Evolutionary conservation across 2,888 invertebrate genomes (phyloP), one percentile per base, ranked within the genome.

Genomic region (Bedellia somnulentella): DNA sequence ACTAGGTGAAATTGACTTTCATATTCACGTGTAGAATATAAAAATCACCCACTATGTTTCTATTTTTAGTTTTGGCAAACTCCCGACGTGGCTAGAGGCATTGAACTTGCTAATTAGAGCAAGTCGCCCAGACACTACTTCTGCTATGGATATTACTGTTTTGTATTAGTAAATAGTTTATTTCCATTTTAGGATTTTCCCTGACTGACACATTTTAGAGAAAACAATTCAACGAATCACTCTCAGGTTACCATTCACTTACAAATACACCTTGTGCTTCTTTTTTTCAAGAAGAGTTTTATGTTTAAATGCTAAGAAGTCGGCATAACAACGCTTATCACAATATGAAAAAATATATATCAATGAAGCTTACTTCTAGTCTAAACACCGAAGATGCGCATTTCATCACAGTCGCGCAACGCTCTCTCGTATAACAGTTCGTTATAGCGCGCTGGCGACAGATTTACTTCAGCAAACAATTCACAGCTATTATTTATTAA

Each of bases 311-410:
- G 71, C 71, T 70, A 66, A 57, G 57, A 64, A 59, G 59, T 59
- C 64, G 66, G 70, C 71, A 70, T 68, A 68, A 67, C 66, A 71
- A 68, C 61, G 61, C 71, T 73, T 71, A 75, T 75, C 73, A 71
- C 73, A 71, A 66, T 70, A 68, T 68, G 71, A 70, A 75, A 73
- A 75, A 73, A 73, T 67, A 75, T 71, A 67, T 70, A 64, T 67
- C 60, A 66, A 68, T 15, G 67, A 66, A 73, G 73, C 70, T 70
- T 71, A 73, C 57, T 53, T 57, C 70, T 73, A 75, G 66, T 68
- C 66, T 6, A 18, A 18, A 18, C n/a, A 62, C 55, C 57, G 59
- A 70, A 60, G 64, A 64, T 63, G 67, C 66, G 60, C 55, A 61
- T 62, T 55, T 60, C 53, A 59, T 63, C 63, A 68, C 68, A 68